phyloP scores from a whole-genome alignment of 2,113 vertebrate genomes.

The Typhlomys cinereus region DNA sequence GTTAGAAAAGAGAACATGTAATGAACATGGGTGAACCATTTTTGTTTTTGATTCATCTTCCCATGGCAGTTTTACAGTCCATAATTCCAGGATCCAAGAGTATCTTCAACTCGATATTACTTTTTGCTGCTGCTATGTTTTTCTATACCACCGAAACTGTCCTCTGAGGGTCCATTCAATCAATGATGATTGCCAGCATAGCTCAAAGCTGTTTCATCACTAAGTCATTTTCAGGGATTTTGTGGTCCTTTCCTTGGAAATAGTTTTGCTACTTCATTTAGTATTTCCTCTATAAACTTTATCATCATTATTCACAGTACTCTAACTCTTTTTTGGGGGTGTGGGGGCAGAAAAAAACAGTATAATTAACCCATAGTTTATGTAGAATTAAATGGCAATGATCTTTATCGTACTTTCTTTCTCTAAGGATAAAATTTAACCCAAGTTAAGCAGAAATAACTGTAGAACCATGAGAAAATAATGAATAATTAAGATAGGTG shows the following conservation, averaged over 20 bases:
- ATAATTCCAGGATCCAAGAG: constrained; percentile 31
- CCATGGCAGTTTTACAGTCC: neutral
- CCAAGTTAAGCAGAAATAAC: constrained; percentile 1
- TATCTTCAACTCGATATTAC: neutral
- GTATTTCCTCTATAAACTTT: neutral
- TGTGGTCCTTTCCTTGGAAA: constrained; percentile 16
- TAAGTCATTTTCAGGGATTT: neutral
- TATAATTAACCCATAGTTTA: neutral
- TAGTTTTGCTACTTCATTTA: neutral
- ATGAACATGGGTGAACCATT: neutral
- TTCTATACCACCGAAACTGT: neutral
- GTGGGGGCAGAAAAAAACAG: neutral
- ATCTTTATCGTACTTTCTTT: neutral
- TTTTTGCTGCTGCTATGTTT: neutral
- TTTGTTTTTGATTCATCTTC: neutral
- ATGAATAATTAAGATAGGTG: neutral
- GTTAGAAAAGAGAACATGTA: neutral
- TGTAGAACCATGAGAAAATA: neutral
- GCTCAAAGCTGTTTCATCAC: neutral
- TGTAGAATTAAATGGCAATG: neutral
- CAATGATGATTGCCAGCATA: neutral
- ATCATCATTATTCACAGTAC: neutral
- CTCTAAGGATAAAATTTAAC: neutral
- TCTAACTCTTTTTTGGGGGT: neutral
- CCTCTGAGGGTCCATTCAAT: neutral